These are phyloP conservation scores for Nephrotoma guestfalica DNA, from an alignment of 2,888 invertebrate species.

Conservation along the genomic window DNA sequence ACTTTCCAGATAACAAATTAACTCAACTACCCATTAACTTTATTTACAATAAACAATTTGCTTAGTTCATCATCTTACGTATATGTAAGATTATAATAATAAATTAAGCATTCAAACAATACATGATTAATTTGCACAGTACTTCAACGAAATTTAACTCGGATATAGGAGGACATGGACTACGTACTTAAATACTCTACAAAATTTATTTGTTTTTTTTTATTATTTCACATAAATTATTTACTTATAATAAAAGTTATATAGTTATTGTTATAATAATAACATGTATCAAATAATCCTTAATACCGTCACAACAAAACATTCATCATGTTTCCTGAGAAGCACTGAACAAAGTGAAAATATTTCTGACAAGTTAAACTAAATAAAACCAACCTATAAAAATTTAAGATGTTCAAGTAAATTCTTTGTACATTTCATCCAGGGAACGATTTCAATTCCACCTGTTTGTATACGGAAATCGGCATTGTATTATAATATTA, in stretches of 20 bases:
- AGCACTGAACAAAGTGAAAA: not conserved
- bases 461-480: too few relatives aligned
- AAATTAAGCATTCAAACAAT: not conserved
- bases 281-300: not conserved
- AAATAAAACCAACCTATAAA: not conserved
- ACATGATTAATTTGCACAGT: not conserved
- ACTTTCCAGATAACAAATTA: not conserved
- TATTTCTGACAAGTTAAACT: not conserved
- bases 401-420: too few relatives aligned
- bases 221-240: not conserved
- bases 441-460: too few relatives aligned
- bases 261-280: not conserved
- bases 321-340: not conserved
- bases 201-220: not conserved
- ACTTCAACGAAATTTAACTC: not conserved
- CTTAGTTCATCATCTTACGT: not conserved
- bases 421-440: too few relatives aligned
- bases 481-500: too few relatives aligned
- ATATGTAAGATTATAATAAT: too few relatives aligned
- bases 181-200: not conserved
- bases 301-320: not conserved
- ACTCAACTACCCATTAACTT: not conserved
- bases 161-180: not conserved
- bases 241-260: not conserved
- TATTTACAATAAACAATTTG: not conserved